phyloP scores from a whole-genome alignment of 2,888 invertebrate genomes.

The Salpingus planirostris region DNA sequence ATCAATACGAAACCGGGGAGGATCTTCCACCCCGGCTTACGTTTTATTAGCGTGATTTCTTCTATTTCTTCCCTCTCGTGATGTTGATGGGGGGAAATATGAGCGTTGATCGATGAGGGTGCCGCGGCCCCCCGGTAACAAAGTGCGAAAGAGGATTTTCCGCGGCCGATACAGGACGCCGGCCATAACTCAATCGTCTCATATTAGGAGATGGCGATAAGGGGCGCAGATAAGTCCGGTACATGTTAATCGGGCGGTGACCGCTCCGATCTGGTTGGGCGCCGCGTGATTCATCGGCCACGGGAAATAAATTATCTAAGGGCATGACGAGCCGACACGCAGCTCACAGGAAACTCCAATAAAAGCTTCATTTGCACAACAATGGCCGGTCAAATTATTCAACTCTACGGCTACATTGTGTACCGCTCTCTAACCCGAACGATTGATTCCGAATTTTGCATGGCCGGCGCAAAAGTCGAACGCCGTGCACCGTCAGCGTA shows the following conservation, averaged over 20 bases:
- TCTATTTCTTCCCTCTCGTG: too few relatives aligned
- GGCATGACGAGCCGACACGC: conserved; percentile 34
- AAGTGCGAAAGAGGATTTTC: too few relatives aligned
- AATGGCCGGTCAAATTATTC: conserved; percentile 39
- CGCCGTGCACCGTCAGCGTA: too few relatives aligned
- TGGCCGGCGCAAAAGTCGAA: too few relatives aligned
- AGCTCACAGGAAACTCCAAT: conserved; percentile 35
- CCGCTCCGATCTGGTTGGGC: conserved; percentile 18
- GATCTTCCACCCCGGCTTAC: too few relatives aligned
- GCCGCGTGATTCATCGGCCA: conserved; percentile 28
- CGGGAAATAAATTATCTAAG: conserved; percentile 37
- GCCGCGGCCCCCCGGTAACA: too few relatives aligned
- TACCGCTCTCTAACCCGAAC: conserved; percentile 20
- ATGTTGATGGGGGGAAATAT: too few relatives aligned
- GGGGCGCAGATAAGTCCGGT: conserved; percentile 21
- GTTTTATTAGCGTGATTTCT: too few relatives aligned
- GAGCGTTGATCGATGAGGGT: too few relatives aligned
- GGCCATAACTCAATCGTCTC: conserved; percentile 26
- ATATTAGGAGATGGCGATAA: conserved; percentile 13
- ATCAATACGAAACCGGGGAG: too few relatives aligned
- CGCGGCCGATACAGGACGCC: too few relatives aligned
- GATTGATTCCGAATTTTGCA: conserved; percentile 25
- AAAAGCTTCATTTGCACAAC: conserved; percentile 42
- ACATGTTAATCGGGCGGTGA: conserved; percentile 32
- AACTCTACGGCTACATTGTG: conserved; percentile 29